These are phyloP conservation scores for Dicyema japonicum DNA, from an alignment of 1,140 invertebrate species.

Conservation along the genomic window DNA sequence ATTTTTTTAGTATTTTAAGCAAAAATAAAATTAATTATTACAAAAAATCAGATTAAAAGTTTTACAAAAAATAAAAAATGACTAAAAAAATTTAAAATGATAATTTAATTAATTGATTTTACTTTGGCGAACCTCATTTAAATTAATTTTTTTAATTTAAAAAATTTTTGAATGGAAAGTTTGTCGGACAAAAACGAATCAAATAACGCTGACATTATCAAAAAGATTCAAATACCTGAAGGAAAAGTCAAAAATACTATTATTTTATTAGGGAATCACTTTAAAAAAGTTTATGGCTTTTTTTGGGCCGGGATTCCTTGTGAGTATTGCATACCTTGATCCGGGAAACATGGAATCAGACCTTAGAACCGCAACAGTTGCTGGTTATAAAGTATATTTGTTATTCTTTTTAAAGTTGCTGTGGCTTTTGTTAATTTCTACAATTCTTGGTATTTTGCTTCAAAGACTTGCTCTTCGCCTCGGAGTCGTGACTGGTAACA, in stretches of 20 bases:
- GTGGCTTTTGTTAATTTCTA: slow-evolving; percentile 54
- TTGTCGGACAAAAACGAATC: no score
- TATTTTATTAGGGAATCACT: slow-evolving; percentile 24
- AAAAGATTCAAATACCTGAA: no score
- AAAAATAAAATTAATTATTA: no score
- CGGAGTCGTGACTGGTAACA: slow-evolving; percentile 40
- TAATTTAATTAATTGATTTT: no score
- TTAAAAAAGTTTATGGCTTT: slow-evolving; percentile 63
- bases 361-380: slow-evolving; percentile 15
- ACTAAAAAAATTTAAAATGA: no score
- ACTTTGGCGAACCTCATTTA: no score
- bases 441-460: slow-evolving; percentile 46
- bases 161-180: no score
- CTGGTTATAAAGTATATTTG: not conserved
- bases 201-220: no score
- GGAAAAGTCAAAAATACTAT: slow-evolving; percentile 2
- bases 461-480: slow-evolving; percentile 46
- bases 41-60: no score
- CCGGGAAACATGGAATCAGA: slow-evolving; percentile 72
- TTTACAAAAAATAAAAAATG: no score
- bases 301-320: slow-evolving; percentile 57
- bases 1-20: no score
- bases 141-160: no score
- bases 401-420: slow-evolving; percentile 27
- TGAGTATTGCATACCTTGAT: slow-evolving; percentile 68